These are phyloP conservation scores for Hypomesus transpacificus DNA, from an alignment of 2,113 vertebrate genomes.

Conservation along the genomic window DNA sequence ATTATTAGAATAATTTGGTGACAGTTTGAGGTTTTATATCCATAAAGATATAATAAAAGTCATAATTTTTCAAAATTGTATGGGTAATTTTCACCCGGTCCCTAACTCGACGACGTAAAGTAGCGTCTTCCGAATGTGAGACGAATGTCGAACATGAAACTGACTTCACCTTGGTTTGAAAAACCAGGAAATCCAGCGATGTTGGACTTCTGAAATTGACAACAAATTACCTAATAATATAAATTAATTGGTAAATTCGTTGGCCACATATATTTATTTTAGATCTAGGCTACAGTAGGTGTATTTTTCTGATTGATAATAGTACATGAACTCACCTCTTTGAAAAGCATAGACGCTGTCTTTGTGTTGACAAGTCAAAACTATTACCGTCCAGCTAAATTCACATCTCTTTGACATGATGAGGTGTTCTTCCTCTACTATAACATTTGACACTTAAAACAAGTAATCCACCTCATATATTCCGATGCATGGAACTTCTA, in stretches of 20 bases:
- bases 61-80: too few relatives aligned
- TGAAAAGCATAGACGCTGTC: constrained; percentile 81
- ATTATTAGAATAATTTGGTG: too few relatives aligned
- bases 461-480: background rate
- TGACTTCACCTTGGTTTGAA: too few relatives aligned
- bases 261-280: background rate
- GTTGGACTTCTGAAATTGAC: background rate
- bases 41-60: too few relatives aligned
- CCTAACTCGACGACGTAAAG: too few relatives aligned
- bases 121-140: too few relatives aligned
- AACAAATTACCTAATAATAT: background rate
- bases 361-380: constrained; percentile 84
- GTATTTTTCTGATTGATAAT: background rate
- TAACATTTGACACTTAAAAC: background rate
- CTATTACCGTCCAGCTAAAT: constrained; percentile 77
- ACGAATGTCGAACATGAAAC: too few relatives aligned
- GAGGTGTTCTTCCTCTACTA: background rate
- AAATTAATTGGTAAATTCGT: background rate
- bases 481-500: background rate
- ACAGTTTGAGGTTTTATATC: too few relatives aligned
- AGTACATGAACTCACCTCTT: constrained; percentile 68
- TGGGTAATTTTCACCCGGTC: too few relatives aligned
- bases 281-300: background rate
- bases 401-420: background rate
- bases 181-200: background rate